phyloP scores from a whole-genome alignment of 2,113 vertebrate genomes.

The Corvus cornix region DNA sequence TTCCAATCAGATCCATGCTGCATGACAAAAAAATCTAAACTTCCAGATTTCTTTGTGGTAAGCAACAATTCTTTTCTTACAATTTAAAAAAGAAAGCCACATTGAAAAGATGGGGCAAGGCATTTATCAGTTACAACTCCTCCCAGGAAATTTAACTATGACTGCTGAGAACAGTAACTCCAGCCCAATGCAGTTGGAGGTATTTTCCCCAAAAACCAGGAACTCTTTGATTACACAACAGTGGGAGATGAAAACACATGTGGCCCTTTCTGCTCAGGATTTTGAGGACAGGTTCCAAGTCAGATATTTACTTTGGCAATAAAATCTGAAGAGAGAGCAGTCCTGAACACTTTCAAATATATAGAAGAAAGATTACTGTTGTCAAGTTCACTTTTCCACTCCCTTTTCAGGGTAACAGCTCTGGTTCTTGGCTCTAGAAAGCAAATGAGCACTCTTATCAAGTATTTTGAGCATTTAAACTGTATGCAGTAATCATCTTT shows the following conservation, averaged over 20 bases:
- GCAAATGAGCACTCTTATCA: neutral
- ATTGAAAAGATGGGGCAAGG: neutral
- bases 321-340: neutral
- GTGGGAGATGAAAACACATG: constrained; percentile 37
- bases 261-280: neutral
- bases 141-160: neutral
- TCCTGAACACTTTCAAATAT: neutral
- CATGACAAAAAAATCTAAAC: neutral
- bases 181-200: neutral
- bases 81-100: neutral
- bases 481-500: neutral
- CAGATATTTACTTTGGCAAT: neutral
- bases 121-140: neutral
- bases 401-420: neutral
- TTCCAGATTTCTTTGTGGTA: neutral
- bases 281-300: neutral
- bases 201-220: neutral
- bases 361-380: neutral
- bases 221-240: neutral
- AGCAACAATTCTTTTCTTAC: neutral
- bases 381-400: neutral
- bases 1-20: constrained; percentile 1
- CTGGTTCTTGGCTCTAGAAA: neutral
- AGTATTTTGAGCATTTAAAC: neutral
- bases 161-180: neutral